Evolutionary conservation across 2,888 invertebrate genomes (phyloP), one percentile per base, ranked within the genome.

Genomic region (Acleris emargana): DNA sequence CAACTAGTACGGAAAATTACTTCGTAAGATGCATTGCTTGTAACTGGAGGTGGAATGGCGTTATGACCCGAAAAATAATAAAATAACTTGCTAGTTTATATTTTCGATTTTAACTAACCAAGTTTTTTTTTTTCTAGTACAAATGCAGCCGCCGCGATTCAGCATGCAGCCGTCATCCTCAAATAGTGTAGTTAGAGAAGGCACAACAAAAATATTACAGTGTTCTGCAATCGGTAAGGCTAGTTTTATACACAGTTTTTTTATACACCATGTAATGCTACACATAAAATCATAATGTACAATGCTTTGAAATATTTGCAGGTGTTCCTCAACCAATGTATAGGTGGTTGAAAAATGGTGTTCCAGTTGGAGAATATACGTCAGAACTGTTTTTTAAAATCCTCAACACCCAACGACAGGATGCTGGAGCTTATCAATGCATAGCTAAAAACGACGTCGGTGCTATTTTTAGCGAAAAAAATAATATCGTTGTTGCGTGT

Each of bases 271-370:
- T 38, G 13, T 38, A 38, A 38, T 17, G n/a, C n/a, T 43, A 16
- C 43, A 43, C 13, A 16, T 5, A 7, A 17, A 45, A 45, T 2
- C 2, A 17, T 45, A 7, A 2, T n/a, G 0, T 6, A 5, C 16
- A 45, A 43, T 45, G 17, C 16, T 45, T 25, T 17, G 1, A 25
- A 47, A 59, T 32, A 28, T 58, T 50, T 93, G 5, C 93, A 97
- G 97, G 97, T 76, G 96, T 96, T 85, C 99, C 98, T n/a, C 96
- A 96, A 79, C 98, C 98, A 45, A 96, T 96, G 88, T 98, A 98
- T 91, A 95, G 96, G 81, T 99, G 98, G 98, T 92, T 97, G 71
- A 97, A 97, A 90, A 96, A 99, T 87, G 97, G 97, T 50, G 84
- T 93, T 67, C 95, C 96, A 60, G 93, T 98, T 70, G 95, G 94